A percentile compares a stretch with the other conserved stretches of the same genome.
These are phyloP conservation scores for Scrobipalpa costella DNA, from an alignment of 2,888 invertebrate genomes.

Conservation along the genomic window DNA sequence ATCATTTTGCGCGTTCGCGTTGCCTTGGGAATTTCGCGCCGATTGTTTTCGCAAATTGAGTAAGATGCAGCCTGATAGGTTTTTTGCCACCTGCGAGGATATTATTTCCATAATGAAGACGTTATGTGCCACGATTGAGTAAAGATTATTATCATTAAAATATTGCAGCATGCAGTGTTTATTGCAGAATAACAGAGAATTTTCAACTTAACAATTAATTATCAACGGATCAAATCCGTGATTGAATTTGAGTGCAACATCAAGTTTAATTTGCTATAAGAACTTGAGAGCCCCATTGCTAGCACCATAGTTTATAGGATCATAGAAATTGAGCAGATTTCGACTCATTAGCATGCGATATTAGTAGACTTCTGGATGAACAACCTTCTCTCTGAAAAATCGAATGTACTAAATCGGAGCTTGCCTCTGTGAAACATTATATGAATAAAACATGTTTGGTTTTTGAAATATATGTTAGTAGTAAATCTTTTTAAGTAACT, in stretches of 20 bases:
- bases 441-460: too few relatives aligned
- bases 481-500: too few relatives aligned
- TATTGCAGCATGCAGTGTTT: neutral
- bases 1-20: constrained; percentile 46
- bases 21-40: constrained; percentile 34
- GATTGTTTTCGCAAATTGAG: constrained; percentile 34
- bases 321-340: constrained; percentile 40
- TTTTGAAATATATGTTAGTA: too few relatives aligned
- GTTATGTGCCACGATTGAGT: neutral
- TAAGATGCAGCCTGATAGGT: constrained; percentile 13
- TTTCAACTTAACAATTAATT: constrained; percentile 7
- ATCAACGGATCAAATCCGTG: neutral
- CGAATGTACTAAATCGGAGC: too few relatives aligned
- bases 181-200: neutral
- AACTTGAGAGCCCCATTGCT: constrained; percentile 15
- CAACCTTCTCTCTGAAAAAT: too few relatives aligned
- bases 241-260: constrained; percentile 14
- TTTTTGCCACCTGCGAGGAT: constrained; percentile 11
- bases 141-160: too few relatives aligned
- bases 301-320: constrained; percentile 24
- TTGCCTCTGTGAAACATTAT: too few relatives aligned
- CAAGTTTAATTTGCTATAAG: constrained; percentile 20
- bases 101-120: constrained; percentile 14
- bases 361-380: neutral
- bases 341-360: constrained; percentile 60